Evolutionary conservation across 2,888 invertebrate genomes (phyloP).

Genomic region (Melipona bicolor): DNA sequence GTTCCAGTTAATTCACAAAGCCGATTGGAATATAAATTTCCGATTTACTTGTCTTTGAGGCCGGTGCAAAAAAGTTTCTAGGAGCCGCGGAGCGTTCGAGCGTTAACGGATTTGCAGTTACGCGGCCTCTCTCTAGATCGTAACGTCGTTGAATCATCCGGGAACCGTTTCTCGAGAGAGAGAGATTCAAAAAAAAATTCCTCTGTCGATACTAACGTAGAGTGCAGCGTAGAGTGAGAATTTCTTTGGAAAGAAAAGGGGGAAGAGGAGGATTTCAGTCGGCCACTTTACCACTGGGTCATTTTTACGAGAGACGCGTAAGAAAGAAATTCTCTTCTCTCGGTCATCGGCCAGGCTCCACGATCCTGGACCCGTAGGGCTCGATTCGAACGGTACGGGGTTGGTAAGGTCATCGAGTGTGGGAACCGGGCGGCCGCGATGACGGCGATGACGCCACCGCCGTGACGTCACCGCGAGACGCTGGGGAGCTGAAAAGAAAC

Average conservation of each 20-base stretch:
- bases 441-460: slow-evolving; percentile 78
- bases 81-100: not conserved
- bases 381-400: slow-evolving; percentile 62
- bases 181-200: too few relatives aligned
- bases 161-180: too few relatives aligned
- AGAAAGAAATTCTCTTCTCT: not conserved
- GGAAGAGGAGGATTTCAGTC: too few relatives aligned
- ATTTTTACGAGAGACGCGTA: too few relatives aligned
- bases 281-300: too few relatives aligned
- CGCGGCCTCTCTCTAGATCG: not conserved
- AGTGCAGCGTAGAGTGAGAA: too few relatives aligned
- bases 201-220: too few relatives aligned
- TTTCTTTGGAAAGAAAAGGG: too few relatives aligned
- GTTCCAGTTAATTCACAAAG: not conserved
- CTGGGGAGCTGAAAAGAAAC: slow-evolving; percentile 48
- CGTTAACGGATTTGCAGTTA: not conserved
- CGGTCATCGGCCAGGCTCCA: slow-evolving; percentile 40
- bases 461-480: slow-evolving; percentile 74
- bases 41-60: not conserved
- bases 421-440: slow-evolving; percentile 75
- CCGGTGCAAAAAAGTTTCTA: not conserved
- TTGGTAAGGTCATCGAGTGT: slow-evolving; percentile 80
- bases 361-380: slow-evolving; percentile 41
- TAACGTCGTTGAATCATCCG: not conserved
- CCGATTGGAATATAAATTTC: not conserved